Base-by-base conservation (phyloP, 64 coral and sea anemone genomes). In the Anthopleura sola region DNA sequence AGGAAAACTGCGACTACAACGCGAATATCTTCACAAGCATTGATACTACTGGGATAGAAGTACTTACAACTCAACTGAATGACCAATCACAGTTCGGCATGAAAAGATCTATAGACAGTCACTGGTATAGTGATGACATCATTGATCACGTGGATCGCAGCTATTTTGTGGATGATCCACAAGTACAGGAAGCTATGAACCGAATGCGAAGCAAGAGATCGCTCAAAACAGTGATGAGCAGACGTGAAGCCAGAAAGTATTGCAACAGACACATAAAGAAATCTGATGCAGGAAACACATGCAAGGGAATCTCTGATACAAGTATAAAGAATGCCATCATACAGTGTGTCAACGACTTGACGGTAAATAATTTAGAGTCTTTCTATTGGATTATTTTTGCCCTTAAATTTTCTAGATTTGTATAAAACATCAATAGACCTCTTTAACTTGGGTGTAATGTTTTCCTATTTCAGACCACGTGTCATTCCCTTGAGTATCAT, bases 41-140 rank as follows among this genome's bases (percentile, higher is more conserved):
- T 13, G 54, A 56, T 13, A 2, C 40, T 44, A 8, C 9, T 8
- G 15, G 15, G 54, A 15, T 56, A 21, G 54, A 56, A 56, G 54
- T 56, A 21, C 15, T 56, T 56, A 14, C 40, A 44, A 44, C 54
- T 21, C 54, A 56, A 56, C 7, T 56, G 2, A 56, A 56, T 56
- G 54, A 21, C 54, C 54, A 56, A 15, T 56, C 54, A 56, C 0
- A 18, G 7, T 56, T 56, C 54, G 54, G 54, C 15, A 18, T 14
- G 54, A 56, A 56, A 56, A 0, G 54, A 13, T 56, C 54, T 56
- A 15, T 56, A 56, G 54, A 56, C 54, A 15, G 54, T 56, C 1
- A 56, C 15, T 56, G 54, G 54, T 87, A 87, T 50, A 78, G 69
- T 19, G 86, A 87, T 47, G 75, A 87, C 9, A 71, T 87, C 32